Base-by-base conservation (phyloP, 1,140 invertebrate genomes). In the Cyphomyrmex costatus region DNA sequence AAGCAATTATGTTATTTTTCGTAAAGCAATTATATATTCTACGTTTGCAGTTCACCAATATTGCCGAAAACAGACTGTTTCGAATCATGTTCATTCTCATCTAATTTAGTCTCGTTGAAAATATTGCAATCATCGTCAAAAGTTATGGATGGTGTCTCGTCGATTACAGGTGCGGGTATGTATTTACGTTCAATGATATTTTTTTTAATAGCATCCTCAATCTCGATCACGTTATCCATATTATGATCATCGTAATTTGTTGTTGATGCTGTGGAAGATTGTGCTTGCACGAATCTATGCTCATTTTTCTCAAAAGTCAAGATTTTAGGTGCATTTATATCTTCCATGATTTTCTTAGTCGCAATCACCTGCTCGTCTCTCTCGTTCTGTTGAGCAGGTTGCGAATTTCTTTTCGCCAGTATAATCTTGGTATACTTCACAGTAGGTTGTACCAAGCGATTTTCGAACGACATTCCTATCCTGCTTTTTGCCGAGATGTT, bases 341-440 rank as follows among this genome's bases (percentile, higher is more conserved):
- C 92, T 4, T 91, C 73, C 61, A 85, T 88, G 10, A 73, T 87
- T 60, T 93, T 95, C 14, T 93, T 95, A 6, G 93, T 93, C 24
- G 93, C 73, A 58, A 94, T 79, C 4, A 94, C 83, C 61, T 91
- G 92, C 58, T 93, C 92, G 16, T 24, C 74, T 42, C 87, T 92
- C 7, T 92, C 91, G n/a, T 85, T 91, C 21, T 92, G 91, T 63
- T 84, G 83, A 21, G 27, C 14, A 16, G n/a, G 73, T 8, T 70
- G 70, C 16, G 90, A 77, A 86, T 89, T 94, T 86, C 94, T 94
- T 76, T 96, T 96, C 3, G 95, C 95, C 46, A 96, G 85, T 88
- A 96, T 96, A 58, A 96, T 96, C 89, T 96, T 96, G 0, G 95
- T 96, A 76, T 95, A 96, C 79, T 96, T 96, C 1, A 95, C 82